phyloP scores from a whole-genome alignment of 2,888 invertebrate genomes.

The Lasioglossum calceatum region DNA sequence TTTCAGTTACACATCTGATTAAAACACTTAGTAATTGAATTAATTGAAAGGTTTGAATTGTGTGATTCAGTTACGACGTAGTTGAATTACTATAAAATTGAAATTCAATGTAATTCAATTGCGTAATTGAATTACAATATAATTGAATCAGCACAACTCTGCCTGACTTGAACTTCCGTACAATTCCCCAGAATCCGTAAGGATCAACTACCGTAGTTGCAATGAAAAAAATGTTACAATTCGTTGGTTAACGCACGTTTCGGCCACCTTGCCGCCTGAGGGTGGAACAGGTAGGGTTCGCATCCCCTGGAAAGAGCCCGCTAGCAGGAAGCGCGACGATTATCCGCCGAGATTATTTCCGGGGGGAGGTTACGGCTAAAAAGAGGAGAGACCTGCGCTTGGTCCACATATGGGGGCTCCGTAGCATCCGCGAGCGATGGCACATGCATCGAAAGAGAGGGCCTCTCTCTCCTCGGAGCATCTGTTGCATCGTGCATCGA shows the following conservation, averaged over 20 bases:
- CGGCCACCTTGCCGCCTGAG: neutral
- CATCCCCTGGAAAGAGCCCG: neutral
- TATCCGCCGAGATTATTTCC: slow-evolving; percentile 28
- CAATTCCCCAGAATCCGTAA: too few species aligned
- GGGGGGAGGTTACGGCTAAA: neutral
- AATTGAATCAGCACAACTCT: too few species aligned
- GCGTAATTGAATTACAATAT: too few species aligned
- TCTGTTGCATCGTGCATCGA: slow-evolving; percentile 80
- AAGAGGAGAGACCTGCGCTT: slow-evolving; percentile 15
- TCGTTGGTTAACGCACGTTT: neutral
- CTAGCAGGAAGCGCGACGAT: slow-evolving; percentile 7
- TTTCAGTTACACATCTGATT: too few species aligned
- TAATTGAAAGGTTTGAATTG: too few species aligned
- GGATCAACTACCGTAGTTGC: too few species aligned
- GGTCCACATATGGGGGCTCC: slow-evolving; percentile 37
- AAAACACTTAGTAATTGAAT: too few species aligned
- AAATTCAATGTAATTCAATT: too few species aligned
- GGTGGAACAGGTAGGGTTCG: neutral
- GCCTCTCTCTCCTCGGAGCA: slow-evolving; percentile 69
- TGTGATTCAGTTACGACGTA: too few species aligned
- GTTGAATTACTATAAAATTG: too few species aligned
- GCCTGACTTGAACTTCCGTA: too few species aligned
- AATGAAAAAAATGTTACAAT: neutral
- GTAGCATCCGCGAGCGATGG: slow-evolving; percentile 70
- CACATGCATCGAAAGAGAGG: slow-evolving; percentile 69